phyloP scores from a whole-genome alignment of 2,797 vertebrate genomes.

The Molossus alvarezi region DNA sequence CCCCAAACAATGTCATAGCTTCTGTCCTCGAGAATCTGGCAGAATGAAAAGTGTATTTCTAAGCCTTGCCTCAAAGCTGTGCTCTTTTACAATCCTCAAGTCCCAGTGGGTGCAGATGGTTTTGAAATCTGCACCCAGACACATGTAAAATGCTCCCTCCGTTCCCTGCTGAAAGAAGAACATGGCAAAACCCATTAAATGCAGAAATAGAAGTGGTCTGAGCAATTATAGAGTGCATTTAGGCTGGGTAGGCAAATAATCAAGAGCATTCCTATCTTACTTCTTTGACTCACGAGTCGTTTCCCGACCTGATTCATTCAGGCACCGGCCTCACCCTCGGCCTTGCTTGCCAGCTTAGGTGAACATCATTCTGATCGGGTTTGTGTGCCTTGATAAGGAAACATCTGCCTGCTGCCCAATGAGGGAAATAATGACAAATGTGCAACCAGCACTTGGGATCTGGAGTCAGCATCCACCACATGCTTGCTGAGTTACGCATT shows the following conservation, averaged over 20 bases:
- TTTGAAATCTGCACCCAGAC: conserved; percentile 67
- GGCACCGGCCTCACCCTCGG: neutral
- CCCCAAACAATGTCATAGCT: neutral
- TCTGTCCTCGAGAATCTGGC: conserved; percentile 5
- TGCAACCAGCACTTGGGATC: neutral
- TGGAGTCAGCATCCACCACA: neutral
- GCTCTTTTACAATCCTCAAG: conserved; percentile 53
- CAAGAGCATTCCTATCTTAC: conserved; percentile 22
- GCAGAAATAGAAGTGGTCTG: conserved; percentile 36
- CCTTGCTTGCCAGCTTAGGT: neutral
- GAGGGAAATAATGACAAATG: conserved; percentile 13
- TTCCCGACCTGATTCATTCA: neutral
- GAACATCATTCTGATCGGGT: neutral
- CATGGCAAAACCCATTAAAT: conserved; percentile 56
- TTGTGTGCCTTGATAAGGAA: conserved; percentile 20
- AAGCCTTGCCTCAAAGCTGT: conserved; percentile 62
- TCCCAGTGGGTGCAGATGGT: conserved; percentile 62
- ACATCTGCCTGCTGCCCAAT: conserved; percentile 32
- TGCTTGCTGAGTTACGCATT: neutral
- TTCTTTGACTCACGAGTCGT: neutral
- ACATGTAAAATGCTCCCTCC: conserved; percentile 42
- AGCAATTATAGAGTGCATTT: conserved; percentile 25
- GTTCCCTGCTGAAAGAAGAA: conserved; percentile 58
- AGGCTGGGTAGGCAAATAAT: conserved; percentile 12
- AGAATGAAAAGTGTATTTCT: conserved; percentile 62